phyloP scores from a whole-genome alignment of 35 echinoderm and acorn worm species.

The Chiridota heheva region DNA sequence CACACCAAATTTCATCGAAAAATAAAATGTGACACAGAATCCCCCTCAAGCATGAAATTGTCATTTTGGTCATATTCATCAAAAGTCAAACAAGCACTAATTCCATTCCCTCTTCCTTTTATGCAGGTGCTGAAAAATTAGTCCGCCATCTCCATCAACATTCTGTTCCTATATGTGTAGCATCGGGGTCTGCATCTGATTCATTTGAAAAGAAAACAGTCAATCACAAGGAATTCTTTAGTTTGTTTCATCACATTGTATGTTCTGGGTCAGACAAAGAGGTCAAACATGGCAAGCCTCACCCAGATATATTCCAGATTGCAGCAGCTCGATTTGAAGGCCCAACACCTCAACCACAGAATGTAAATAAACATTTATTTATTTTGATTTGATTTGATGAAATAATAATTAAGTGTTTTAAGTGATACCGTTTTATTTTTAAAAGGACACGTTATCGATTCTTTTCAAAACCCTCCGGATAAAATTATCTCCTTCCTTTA shows the following conservation, averaged over 20 bases:
- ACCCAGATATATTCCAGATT: constrained; percentile 79
- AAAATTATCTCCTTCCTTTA: no score
- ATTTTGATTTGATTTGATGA: background rate
- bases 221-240: constrained; percentile 84
- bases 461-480: no score
- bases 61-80: no score
- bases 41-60: no score
- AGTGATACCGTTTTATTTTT: background rate
- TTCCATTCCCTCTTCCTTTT: background rate
- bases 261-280: constrained; percentile 89
- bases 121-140: constrained; percentile 82
- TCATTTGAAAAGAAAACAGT: constrained; percentile 61
- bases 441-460: background rate
- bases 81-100: no score
- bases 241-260: constrained; percentile 88
- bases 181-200: constrained; percentile 70
- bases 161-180: constrained; percentile 86
- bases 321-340: constrained; percentile 65
- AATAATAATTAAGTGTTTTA: background rate
- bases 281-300: constrained; percentile 83
- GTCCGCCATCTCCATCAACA: constrained; percentile 78
- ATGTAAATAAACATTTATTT: constrained; percentile 47
- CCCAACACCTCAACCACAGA: constrained; percentile 49
- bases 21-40: no score
- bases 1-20: no score